Conservation (phyloP, 2,797 vertebrate genomes). For the Melanotaenia trifasciata region DNA sequence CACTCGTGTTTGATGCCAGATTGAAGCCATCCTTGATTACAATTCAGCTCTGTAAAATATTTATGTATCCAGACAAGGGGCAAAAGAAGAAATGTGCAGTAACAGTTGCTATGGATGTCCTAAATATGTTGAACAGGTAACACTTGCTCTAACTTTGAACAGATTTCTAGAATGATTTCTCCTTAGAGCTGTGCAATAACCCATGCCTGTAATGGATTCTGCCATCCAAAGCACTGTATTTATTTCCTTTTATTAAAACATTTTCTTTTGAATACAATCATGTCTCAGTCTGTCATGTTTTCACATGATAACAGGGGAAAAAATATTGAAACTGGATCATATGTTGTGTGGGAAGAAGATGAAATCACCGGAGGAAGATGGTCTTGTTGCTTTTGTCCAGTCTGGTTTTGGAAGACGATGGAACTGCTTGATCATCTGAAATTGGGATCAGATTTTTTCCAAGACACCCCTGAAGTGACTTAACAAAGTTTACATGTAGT, state of each 20-base stretch:
- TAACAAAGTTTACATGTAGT: constrained; percentile 61
- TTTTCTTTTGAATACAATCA: constrained; percentile 67
- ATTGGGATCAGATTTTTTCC: constrained; percentile 66
- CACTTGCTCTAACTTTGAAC: constrained; percentile 59
- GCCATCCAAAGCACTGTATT: constrained; percentile 84
- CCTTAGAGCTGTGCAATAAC: constrained; percentile 81
- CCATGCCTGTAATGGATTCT: constrained; percentile 82
- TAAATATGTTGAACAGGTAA: constrained; percentile 36
- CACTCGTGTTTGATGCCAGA: constrained; percentile 30
- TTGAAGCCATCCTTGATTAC: constrained; percentile 60
- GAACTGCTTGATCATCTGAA: constrained; percentile 56
- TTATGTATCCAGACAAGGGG: constrained; percentile 23
- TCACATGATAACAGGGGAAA: not conserved
- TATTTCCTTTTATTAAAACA: constrained; percentile 83
- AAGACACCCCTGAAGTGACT: constrained; percentile 38
- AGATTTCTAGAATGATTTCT: constrained; percentile 58
- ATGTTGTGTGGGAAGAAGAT: constrained; percentile 25
- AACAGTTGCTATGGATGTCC: constrained; percentile 2
- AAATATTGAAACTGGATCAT: constrained; percentile 17
- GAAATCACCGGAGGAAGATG: constrained; percentile 33
- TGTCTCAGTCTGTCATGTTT: constrained; percentile 25
- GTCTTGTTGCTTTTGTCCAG: constrained; percentile 48
- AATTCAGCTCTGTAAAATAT: constrained; percentile 23
- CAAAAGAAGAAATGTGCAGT: constrained; percentile 10
- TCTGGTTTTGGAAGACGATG: constrained; percentile 57